Evolutionary conservation across 2,113 vertebrate genomes (phyloP).

Genomic region (Cynoglossus semilaevis): DNA sequence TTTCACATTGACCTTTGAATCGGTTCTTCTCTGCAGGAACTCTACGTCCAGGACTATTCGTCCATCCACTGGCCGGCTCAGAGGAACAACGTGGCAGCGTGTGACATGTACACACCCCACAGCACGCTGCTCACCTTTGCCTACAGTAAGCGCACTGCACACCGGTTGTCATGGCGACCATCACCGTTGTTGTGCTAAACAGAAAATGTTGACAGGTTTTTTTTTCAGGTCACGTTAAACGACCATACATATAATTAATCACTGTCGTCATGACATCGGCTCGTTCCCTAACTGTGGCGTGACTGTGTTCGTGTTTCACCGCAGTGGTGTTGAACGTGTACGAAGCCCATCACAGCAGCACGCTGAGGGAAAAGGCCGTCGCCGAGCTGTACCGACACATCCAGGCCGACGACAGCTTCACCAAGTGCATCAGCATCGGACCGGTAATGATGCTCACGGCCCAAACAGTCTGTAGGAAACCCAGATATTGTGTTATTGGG

Average conservation of each 20-base stretch:
- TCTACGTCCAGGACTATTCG: slow-evolving; percentile 88
- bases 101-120: slow-evolving; percentile 89
- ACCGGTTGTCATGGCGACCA: background rate
- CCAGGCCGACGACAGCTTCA: slow-evolving; percentile 88
- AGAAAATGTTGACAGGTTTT: background rate
- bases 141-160: slow-evolving; percentile 74
- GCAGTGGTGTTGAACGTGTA: slow-evolving; percentile 86
- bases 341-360: slow-evolving; percentile 82
- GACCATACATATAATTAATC: too few species aligned
- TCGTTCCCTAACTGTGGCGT: too few species aligned
- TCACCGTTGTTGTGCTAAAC: background rate
- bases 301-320: slow-evolving; percentile 7
- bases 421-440: slow-evolving; percentile 91
- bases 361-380: slow-evolving; percentile 76
- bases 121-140: slow-evolving; percentile 80
- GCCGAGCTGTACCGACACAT: slow-evolving; percentile 86
- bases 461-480: too few species aligned
- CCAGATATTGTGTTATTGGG: too few species aligned
- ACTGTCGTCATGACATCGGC: too few species aligned
- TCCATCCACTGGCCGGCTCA: slow-evolving; percentile 91
- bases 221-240: too few species aligned
- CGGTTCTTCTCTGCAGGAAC: slow-evolving; percentile 80
- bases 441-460: slow-evolving; percentile 74
- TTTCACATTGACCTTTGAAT: too few species aligned
- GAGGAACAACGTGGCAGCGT: slow-evolving; percentile 83